A percentile compares a stretch with the other conserved stretches of the same genome.
These are phyloP conservation scores for Orbicella faveolata DNA, from an alignment of 64 coral and sea anemone genomes.

Conservation along the genomic window DNA sequence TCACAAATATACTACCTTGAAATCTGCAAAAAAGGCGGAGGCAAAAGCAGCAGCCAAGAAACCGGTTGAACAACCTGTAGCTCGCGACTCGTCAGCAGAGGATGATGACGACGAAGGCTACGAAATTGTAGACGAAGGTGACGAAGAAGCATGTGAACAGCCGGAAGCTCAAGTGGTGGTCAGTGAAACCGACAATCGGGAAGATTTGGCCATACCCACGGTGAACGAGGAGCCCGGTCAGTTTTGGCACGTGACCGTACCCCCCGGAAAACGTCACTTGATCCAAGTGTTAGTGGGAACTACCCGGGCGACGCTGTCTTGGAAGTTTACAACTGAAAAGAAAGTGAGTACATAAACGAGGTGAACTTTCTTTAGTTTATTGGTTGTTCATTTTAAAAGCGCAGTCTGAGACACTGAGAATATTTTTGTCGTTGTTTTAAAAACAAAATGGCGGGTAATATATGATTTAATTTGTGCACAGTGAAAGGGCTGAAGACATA, in stretches of 20 bases:
- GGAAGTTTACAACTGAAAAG: slow-evolving; percentile 59
- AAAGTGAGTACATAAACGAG: background rate
- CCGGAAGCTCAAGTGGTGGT: slow-evolving; percentile 38
- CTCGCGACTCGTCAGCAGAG: background rate
- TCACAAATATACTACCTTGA: slow-evolving; percentile 17
- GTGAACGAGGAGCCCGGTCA: slow-evolving; percentile 49
- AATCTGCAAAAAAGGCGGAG: background rate
- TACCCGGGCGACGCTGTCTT: slow-evolving; percentile 33
- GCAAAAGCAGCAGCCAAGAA: background rate
- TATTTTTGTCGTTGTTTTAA: too few relatives aligned
- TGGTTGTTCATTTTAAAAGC: background rate
- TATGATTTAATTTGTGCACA: too few relatives aligned
- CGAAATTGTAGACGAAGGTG: slow-evolving; percentile 38
- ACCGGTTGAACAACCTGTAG: background rate
- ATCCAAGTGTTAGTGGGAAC: slow-evolving; percentile 50
- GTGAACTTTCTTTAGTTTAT: background rate
- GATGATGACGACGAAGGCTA: slow-evolving; percentile 14
- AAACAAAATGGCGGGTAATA: too few relatives aligned
- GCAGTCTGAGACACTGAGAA: too few relatives aligned
- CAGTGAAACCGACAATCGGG: slow-evolving; percentile 15
- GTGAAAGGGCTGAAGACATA: too few relatives aligned
- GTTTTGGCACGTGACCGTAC: slow-evolving; percentile 38
- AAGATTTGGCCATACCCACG: slow-evolving; percentile 51
- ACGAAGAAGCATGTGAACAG: slow-evolving; percentile 21
- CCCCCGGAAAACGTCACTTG: slow-evolving; percentile 41